phyloP scores from a whole-genome alignment of 2,888 invertebrate species.

The Noctua fimbriata region DNA sequence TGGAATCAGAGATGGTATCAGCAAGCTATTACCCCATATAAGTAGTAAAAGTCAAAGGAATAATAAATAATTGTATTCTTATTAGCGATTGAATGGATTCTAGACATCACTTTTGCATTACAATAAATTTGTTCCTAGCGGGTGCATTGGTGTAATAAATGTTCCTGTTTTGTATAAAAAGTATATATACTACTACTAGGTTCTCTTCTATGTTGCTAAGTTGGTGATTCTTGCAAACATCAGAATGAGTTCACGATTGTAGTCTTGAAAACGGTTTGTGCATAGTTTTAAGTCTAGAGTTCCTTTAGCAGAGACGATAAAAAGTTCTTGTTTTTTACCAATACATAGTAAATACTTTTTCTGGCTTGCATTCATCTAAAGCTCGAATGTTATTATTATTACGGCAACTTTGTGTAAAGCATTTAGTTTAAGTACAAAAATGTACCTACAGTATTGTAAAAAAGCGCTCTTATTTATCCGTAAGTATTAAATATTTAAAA shows the following conservation, averaged over 20 bases:
- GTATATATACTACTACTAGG: too few species aligned
- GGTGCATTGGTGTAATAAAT: background rate
- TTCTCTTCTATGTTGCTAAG: background rate
- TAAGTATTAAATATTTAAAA: slow-evolving; percentile 20
- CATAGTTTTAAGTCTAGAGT: background rate
- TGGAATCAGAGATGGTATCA: slow-evolving; percentile 42
- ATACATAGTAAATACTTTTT: background rate
- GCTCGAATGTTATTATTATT: background rate
- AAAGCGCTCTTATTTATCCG: slow-evolving; percentile 9
- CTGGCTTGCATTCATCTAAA: background rate
- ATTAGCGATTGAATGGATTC: slow-evolving; percentile 25
- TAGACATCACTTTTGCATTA: slow-evolving; percentile 27
- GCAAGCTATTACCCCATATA: background rate
- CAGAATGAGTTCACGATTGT: background rate
- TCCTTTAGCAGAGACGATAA: background rate
- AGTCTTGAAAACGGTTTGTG: background rate
- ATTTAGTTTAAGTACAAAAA: slow-evolving; percentile 3
- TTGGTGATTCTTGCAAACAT: background rate
- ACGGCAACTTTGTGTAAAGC: background rate
- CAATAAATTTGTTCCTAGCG: slow-evolving; percentile 10
- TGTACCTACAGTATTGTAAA: background rate
- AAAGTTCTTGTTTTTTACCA: background rate
- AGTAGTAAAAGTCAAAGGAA: slow-evolving; percentile 28
- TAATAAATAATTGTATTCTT: slow-evolving; percentile 25
- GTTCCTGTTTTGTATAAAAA: background rate